phyloP scores from a whole-genome alignment of 2,797 vertebrate genomes.

The Cynodonichthys magdalenae region DNA sequence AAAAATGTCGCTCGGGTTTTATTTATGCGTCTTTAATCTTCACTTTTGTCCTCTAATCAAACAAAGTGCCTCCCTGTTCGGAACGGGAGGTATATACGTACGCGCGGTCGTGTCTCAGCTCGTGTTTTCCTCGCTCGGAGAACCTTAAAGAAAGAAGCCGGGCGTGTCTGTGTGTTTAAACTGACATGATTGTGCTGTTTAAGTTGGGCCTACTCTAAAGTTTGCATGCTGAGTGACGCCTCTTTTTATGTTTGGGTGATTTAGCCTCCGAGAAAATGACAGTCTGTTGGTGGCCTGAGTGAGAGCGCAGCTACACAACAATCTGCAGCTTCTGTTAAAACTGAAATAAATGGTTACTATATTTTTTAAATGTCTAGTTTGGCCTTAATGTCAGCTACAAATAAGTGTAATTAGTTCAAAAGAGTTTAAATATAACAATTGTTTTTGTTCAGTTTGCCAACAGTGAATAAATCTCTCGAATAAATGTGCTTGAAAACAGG shows the following conservation, averaged over 20 bases:
- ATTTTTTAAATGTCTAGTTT: no score
- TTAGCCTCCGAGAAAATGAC: slow-evolving; percentile 26
- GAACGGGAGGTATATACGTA: not conserved
- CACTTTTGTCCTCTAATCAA: slow-evolving; percentile 11
- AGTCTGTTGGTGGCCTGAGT: slow-evolving; percentile 19
- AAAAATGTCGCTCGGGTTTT: not conserved
- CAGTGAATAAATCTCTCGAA: not conserved
- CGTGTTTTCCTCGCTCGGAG: slow-evolving; percentile 14
- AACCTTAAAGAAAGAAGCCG: slow-evolving; percentile 17
- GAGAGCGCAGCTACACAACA: slow-evolving; percentile 16
- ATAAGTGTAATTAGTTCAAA: no score
- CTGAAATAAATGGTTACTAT: no score
- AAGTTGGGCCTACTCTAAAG: slow-evolving; percentile 46
- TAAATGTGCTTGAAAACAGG: not conserved
- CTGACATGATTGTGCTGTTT: slow-evolving; percentile 61
- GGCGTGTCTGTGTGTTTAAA: slow-evolving; percentile 64
- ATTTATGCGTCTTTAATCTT: not conserved
- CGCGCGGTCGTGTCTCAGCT: not conserved
- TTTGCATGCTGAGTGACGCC: slow-evolving; percentile 45
- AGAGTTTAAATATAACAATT: not conserved
- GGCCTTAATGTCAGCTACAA: no score
- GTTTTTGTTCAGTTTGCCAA: not conserved
- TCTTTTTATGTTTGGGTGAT: slow-evolving; percentile 18
- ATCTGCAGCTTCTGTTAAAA: slow-evolving; percentile 6
- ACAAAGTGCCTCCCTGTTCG: not conserved